Evolutionary conservation across 2,888 invertebrate genomes (phyloP).

Genomic region (Oscheius sp.): DNA sequence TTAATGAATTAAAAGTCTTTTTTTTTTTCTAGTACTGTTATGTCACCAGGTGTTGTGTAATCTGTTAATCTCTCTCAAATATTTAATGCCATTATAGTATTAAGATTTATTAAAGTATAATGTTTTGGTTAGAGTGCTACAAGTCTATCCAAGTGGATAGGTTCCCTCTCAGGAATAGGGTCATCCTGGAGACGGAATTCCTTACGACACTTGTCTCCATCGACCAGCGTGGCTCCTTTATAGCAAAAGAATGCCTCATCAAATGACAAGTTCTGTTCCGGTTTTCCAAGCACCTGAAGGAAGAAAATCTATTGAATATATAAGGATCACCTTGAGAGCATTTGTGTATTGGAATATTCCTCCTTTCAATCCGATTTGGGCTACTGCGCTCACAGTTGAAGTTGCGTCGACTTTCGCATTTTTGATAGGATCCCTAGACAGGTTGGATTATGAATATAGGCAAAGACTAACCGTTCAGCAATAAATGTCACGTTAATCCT

Average conservation of each 20-base stretch:
- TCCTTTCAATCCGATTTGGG: conserved; percentile 71
- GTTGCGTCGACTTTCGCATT: conserved; percentile 72
- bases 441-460: background rate
- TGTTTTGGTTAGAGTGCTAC: conserved; percentile 47
- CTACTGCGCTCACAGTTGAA: conserved; percentile 70
- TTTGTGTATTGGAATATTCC: conserved; percentile 73
- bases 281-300: conserved; percentile 65
- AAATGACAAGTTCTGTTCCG: conserved; percentile 61
- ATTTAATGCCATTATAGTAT: no score
- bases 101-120: background rate
- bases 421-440: conserved; percentile 68
- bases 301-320: background rate
- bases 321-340: conserved; percentile 61
- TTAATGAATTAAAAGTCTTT: no score
- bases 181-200: conserved; percentile 45
- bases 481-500: conserved; percentile 71
- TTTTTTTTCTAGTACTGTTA: no score
- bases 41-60: no score
- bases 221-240: conserved; percentile 59
- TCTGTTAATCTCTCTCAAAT: no score
- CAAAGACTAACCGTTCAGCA: conserved; percentile 61
- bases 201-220: conserved; percentile 63
- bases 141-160: conserved; percentile 47
- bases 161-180: conserved; percentile 44
- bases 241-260: conserved; percentile 72